These are phyloP conservation scores for Dipodomys ordii DNA, from an alignment of 2,113 vertebrate species.

Conservation along the genomic window DNA sequence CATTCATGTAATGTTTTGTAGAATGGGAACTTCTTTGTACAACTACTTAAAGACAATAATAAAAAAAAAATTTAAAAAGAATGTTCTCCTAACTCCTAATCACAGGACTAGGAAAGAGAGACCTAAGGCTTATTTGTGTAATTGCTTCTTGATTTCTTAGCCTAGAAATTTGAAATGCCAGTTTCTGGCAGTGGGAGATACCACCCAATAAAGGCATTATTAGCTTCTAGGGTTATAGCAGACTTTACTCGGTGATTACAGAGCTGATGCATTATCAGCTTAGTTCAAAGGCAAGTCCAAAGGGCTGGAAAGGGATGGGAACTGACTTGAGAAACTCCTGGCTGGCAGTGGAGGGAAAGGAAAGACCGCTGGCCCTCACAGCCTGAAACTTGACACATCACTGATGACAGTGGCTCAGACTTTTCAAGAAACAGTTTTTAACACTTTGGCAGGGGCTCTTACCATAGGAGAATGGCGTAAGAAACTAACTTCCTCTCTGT, in stretches of 20 bases:
- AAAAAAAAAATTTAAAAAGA: neutral
- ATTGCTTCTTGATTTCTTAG: neutral
- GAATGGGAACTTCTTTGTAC: too few species aligned
- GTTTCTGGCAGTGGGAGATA: neutral
- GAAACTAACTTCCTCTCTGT: accelerated
- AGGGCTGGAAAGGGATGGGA: neutral
- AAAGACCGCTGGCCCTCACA: neutral
- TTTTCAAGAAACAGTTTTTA: neutral
- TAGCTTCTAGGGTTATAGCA: neutral
- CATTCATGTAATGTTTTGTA: too few species aligned
- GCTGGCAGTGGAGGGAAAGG: neutral
- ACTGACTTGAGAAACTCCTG: neutral
- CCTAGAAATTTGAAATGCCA: neutral
- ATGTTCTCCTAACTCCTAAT: neutral
- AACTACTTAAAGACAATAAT: too few species aligned
- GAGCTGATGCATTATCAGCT: neutral
- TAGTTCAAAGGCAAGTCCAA: conserved; percentile 32
- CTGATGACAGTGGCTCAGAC: neutral
- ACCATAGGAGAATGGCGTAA: neutral
- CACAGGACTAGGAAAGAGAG: neutral
- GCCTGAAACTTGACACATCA: neutral
- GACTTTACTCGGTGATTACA: neutral
- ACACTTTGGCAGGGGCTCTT: neutral
- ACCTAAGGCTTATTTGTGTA: neutral
- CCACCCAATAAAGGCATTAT: neutral